Evolutionary conservation across 2,888 invertebrate genomes (phyloP).

Genomic region (Cryptus armator): DNA sequence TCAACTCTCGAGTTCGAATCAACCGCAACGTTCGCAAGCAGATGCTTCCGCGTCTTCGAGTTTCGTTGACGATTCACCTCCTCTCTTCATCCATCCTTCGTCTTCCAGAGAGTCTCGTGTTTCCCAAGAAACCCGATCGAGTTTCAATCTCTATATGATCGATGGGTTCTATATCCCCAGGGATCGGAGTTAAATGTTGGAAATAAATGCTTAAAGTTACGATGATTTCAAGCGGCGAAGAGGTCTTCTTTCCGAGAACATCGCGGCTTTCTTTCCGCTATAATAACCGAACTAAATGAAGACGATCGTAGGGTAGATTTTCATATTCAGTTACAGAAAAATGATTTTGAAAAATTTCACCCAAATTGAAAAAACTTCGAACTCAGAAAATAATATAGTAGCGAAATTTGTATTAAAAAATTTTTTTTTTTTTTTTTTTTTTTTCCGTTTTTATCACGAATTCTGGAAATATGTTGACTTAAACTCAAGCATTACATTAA

Average conservation of each 20-base stretch:
- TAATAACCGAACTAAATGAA: neutral
- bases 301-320: neutral
- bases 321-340: neutral
- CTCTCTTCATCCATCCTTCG: slow-evolving; percentile 27
- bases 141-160: slow-evolving; percentile 66
- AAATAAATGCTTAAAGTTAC: neutral
- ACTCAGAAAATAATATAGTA: too few relatives aligned
- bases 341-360: too few relatives aligned
- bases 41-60: slow-evolving; percentile 68
- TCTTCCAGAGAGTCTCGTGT: slow-evolving; percentile 9
- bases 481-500: too few relatives aligned
- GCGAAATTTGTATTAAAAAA: too few relatives aligned
- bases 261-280: neutral
- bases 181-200: neutral
- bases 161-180: slow-evolving; percentile 18
- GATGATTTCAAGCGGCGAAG: neutral
- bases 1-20: slow-evolving; percentile 65
- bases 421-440: too few relatives aligned
- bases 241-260: neutral
- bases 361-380: too few relatives aligned
- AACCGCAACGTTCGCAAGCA: slow-evolving; percentile 71
- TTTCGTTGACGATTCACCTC: slow-evolving; percentile 46
- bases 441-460: too few relatives aligned
- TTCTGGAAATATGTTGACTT: too few relatives aligned
- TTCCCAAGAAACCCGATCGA: slow-evolving; percentile 70